Evolutionary conservation across 2,113 vertebrate species (phyloP).

Genomic region (Tichodroma muraria): DNA sequence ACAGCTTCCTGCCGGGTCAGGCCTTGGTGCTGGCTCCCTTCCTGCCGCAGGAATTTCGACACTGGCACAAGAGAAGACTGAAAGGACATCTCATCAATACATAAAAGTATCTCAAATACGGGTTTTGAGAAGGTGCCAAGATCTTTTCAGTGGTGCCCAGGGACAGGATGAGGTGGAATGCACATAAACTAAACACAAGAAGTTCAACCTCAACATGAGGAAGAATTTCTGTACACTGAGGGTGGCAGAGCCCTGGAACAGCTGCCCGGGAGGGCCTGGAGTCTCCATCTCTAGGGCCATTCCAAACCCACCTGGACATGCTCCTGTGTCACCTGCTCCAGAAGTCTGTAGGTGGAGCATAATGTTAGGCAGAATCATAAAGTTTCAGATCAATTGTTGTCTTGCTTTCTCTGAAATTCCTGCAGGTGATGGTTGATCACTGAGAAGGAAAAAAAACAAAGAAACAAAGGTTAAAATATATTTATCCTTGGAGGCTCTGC

Average conservation of each 20-base stretch:
- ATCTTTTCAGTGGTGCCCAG: not conserved
- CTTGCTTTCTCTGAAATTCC: not conserved
- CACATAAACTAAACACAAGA: not conserved
- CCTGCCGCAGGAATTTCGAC: not conserved
- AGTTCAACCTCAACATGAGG: not conserved
- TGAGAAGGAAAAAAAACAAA: not conserved
- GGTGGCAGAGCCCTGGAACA: not conserved
- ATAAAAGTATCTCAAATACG: not conserved
- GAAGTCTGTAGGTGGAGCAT: not conserved
- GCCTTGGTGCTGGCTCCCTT: not conserved
- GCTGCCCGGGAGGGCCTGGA: not conserved
- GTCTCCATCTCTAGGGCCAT: not conserved
- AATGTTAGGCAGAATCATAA: not conserved
- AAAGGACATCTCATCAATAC: not conserved
- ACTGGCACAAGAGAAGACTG: not conserved
- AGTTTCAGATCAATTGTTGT: not conserved
- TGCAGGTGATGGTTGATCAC: not conserved
- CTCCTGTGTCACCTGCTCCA: not conserved
- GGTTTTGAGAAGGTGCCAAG: not conserved
- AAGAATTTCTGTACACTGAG: not conserved
- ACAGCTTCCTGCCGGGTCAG: not conserved
- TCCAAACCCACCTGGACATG: rapidly evolving
- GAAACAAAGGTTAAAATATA: not conserved
- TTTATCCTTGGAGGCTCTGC: not conserved
- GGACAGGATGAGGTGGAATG: not conserved